Evolutionary conservation across 2,888 invertebrate genomes (phyloP).

Genomic region (Dicranocentrus wangi): DNA sequence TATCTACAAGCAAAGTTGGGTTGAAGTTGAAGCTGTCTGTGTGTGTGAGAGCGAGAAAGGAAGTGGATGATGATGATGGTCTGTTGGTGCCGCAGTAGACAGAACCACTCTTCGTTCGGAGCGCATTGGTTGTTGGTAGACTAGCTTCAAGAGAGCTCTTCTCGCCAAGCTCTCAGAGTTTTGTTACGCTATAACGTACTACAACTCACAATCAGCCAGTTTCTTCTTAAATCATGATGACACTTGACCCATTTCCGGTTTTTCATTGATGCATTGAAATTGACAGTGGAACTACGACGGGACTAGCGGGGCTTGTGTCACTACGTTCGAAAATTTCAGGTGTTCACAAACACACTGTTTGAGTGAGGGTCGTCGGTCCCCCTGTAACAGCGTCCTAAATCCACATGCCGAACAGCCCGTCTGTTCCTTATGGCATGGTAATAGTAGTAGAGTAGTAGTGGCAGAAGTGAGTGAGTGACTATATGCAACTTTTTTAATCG

Average conservation of each 20-base stretch:
- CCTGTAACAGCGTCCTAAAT: too few relatives aligned
- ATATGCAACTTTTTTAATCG: too few relatives aligned
- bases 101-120: slow-evolving; percentile 61
- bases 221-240: slow-evolving; percentile 36
- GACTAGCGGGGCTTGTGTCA: background rate
- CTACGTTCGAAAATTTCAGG: background rate
- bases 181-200: background rate
- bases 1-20: too few relatives aligned
- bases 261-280: slow-evolving; percentile 22
- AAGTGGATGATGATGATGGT: slow-evolving; percentile 36
- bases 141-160: slow-evolving; percentile 31
- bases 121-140: slow-evolving; percentile 52
- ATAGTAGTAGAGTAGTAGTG: too few relatives aligned
- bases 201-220: background rate
- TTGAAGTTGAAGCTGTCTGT: too few relatives aligned
- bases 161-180: too few relatives aligned
- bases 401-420: too few relatives aligned
- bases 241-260: slow-evolving; percentile 59
- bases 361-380: too few relatives aligned
- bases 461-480: too few relatives aligned
- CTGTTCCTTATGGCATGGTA: too few relatives aligned
- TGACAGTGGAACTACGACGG: background rate
- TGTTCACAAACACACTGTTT: too few relatives aligned
- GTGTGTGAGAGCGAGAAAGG: slow-evolving; percentile 52
- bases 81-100: slow-evolving; percentile 53